Evolutionary conservation across 92 coral and sea anemone species (phyloP).

Genomic region (Parazoanthus swiftii): DNA sequence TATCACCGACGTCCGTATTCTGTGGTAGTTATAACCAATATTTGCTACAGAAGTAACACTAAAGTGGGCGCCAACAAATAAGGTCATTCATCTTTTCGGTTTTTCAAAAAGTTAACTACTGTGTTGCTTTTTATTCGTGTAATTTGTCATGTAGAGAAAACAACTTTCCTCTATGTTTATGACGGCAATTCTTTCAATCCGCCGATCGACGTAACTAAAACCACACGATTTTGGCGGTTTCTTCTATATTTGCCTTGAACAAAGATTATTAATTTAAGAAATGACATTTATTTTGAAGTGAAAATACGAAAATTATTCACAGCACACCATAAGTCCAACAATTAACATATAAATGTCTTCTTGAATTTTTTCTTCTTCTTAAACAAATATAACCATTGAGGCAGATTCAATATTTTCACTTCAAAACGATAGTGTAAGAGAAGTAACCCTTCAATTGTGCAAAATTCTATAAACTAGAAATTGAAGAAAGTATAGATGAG

Average conservation of each 20-base stretch:
- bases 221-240: background rate
- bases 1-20: background rate
- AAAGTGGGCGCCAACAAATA: background rate
- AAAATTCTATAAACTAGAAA: background rate
- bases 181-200: background rate
- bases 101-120: background rate
- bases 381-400: background rate
- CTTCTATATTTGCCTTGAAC: background rate
- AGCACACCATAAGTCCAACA: background rate
- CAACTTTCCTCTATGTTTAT: background rate
- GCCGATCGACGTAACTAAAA: background rate
- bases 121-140: background rate
- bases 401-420: background rate
- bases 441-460: background rate
- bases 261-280: conserved; percentile 5
- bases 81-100: background rate
- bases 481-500: background rate
- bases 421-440: background rate
- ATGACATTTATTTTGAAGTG: background rate
- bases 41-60: too few species aligned
- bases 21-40: background rate
- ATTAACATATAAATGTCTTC: conserved; percentile 11
- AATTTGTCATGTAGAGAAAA: too few species aligned
- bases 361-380: background rate
- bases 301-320: background rate